A percentile compares a stretch with the other conserved stretches of the same genome.
Conservation (phyloP, 2,113 vertebrate species). For the Pomatorhinus ruficollis region DNA sequence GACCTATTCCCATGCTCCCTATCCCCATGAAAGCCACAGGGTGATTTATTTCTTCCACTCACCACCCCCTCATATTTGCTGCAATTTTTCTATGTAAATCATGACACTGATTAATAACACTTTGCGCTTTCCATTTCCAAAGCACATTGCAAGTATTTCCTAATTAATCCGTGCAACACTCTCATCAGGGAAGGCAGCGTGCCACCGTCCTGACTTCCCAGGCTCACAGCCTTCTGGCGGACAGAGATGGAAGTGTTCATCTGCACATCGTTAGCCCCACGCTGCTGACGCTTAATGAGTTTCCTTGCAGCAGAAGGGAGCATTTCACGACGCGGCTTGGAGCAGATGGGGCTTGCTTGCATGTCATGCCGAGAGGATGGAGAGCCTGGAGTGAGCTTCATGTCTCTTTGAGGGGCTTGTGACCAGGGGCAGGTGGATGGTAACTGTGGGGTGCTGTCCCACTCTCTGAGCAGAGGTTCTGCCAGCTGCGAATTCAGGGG, state of each 20-base stretch:
- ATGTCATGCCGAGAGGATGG: not conserved
- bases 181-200: not conserved
- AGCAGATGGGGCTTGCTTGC: not conserved
- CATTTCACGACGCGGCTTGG: fast-evolving
- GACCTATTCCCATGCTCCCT: not conserved
- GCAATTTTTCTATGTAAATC: constrained; percentile 7
- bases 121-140: not conserved
- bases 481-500: fast-evolving
- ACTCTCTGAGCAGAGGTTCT: not conserved
- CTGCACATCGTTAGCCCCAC: constrained; percentile 4
- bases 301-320: constrained; percentile 40
- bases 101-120: constrained; percentile 26
- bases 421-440: fast-evolving
- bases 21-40: not conserved
- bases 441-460: not conserved
- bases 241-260: constrained; percentile 35
- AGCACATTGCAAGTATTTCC: not conserved
- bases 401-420: not conserved
- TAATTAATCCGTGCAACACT: constrained; percentile 33
- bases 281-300: constrained; percentile 18
- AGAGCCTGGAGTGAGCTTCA: not conserved
- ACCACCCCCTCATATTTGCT: not conserved
- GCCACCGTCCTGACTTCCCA: not conserved
- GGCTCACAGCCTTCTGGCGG: not conserved
- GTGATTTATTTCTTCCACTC: constrained; percentile 5